A percentile compares a stretch with the other conserved stretches of the same genome.
phyloP scores from a whole-genome alignment of 2,113 vertebrate genomes.

The Percina caprodes region DNA sequence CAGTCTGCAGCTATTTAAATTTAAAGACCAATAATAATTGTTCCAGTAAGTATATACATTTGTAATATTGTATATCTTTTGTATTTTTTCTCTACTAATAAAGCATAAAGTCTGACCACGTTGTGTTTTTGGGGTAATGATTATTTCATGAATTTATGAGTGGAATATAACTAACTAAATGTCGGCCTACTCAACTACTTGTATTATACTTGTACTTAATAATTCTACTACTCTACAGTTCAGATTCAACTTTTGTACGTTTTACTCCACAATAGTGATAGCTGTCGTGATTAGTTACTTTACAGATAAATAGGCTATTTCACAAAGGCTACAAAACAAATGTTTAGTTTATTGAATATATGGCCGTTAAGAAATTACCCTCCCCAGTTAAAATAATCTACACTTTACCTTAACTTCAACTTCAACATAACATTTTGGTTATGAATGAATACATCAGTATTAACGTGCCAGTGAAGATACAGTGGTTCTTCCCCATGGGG shows the following conservation, averaged over 20 bases:
- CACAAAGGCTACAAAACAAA: background rate
- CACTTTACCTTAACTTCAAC: background rate
- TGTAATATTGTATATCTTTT: background rate
- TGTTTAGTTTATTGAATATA: background rate
- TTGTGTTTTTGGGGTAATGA: background rate
- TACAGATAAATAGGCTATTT: background rate
- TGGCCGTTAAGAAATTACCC: background rate
- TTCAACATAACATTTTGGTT: background rate
- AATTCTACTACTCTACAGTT: background rate
- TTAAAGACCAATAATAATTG: background rate
- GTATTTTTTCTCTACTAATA: slow-evolving; percentile 1
- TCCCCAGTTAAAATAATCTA: background rate
- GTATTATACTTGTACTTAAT: background rate
- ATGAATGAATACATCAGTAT: background rate
- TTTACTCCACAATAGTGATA: background rate
- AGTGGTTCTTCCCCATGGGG: background rate
- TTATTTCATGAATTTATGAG: background rate
- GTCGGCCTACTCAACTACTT: background rate
- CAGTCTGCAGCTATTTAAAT: background rate
- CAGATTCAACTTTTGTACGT: background rate
- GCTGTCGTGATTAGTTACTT: background rate
- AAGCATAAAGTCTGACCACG: background rate
- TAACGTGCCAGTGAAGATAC: background rate
- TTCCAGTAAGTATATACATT: background rate
- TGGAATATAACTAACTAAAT: background rate